Evolutionary conservation across 1,140 invertebrate species (phyloP).

Genomic region (Drosophila ambigua): DNA sequence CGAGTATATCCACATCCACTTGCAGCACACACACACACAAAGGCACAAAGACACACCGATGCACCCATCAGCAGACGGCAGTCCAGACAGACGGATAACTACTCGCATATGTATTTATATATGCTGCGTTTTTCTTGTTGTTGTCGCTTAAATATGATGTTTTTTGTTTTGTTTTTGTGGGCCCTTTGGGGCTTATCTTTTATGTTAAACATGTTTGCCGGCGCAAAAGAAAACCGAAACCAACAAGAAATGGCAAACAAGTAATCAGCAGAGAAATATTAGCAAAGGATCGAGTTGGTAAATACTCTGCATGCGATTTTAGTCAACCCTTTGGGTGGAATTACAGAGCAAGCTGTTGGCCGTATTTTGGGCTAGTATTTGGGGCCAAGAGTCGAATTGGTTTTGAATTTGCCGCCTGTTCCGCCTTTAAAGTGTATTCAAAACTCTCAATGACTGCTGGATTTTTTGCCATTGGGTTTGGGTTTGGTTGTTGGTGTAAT

Average conservation of each 20-base stretch:
- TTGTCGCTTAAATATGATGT: slow-evolving; percentile 27
- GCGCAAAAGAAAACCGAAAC: slow-evolving; percentile 13
- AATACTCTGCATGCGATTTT: no score
- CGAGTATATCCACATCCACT: no score
- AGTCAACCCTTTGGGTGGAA: no score
- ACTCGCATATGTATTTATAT: slow-evolving; percentile 7
- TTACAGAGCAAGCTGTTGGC: background rate
- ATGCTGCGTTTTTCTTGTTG: slow-evolving; percentile 13
- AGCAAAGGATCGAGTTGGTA: no score
- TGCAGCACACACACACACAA: slow-evolving; percentile 30
- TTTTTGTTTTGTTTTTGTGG: slow-evolving; percentile 1
- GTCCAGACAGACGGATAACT: slow-evolving; percentile 7
- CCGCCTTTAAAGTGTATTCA: background rate
- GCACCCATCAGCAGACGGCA: background rate
- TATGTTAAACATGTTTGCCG: slow-evolving; percentile 51
- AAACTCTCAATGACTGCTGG: slow-evolving; percentile 24
- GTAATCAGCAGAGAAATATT: no score
- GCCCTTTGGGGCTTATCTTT: slow-evolving; percentile 37
- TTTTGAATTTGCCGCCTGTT: no score
- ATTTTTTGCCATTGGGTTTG: background rate
- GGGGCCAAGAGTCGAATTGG: no score
- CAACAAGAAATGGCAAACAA: no score
- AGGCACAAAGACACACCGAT: slow-evolving; percentile 1
- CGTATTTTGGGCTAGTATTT: background rate
- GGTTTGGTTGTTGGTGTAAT: background rate